phyloP scores from a whole-genome alignment of 2,888 invertebrate genomes.

The Pemphredon lugubris region DNA sequence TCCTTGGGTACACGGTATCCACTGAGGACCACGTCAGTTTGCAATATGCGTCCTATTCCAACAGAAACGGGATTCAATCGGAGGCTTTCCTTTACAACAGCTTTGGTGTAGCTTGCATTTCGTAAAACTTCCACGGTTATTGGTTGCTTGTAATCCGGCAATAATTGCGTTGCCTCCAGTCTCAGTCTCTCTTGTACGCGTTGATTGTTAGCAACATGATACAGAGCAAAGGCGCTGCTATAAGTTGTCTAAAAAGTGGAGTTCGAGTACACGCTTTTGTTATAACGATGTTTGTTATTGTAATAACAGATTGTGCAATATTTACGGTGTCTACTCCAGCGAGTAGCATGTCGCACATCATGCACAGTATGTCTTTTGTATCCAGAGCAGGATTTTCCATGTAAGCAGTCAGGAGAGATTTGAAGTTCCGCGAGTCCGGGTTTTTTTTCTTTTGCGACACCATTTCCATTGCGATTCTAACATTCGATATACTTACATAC shows the following conservation, averaged over 20 bases:
- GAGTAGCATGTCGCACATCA: constrained; percentile 91
- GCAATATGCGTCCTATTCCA: constrained; percentile 89
- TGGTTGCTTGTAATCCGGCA: constrained; percentile 82
- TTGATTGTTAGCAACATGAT: constrained; percentile 89
- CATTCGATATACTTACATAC: too few relatives aligned
- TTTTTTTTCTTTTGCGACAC: constrained; percentile 83
- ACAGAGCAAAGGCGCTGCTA: constrained; percentile 88
- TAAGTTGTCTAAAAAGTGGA: constrained; percentile 86
- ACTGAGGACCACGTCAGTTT: constrained; percentile 86
- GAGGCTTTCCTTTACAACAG: constrained; percentile 92
- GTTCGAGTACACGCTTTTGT: too few relatives aligned
- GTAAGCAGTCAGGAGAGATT: constrained; percentile 87
- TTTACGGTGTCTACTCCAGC: constrained; percentile 93
- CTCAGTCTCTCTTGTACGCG: constrained; percentile 86
- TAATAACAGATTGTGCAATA: constrained; percentile 3
- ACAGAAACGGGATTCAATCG: constrained; percentile 92
- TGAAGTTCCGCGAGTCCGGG: constrained; percentile 70
- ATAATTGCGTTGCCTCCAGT: constrained; percentile 84
- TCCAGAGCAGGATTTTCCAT: constrained; percentile 87
- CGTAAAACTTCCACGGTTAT: constrained; percentile 84
- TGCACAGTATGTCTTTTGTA: constrained; percentile 90
- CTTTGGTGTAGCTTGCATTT: constrained; percentile 88
- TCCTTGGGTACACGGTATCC: constrained; percentile 89
- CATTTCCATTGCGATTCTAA: constrained; percentile 86
- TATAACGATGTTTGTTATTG: too few relatives aligned